Conservation (phyloP, 2,113 vertebrate genomes). For the Pristiophorus japonicus region DNA sequence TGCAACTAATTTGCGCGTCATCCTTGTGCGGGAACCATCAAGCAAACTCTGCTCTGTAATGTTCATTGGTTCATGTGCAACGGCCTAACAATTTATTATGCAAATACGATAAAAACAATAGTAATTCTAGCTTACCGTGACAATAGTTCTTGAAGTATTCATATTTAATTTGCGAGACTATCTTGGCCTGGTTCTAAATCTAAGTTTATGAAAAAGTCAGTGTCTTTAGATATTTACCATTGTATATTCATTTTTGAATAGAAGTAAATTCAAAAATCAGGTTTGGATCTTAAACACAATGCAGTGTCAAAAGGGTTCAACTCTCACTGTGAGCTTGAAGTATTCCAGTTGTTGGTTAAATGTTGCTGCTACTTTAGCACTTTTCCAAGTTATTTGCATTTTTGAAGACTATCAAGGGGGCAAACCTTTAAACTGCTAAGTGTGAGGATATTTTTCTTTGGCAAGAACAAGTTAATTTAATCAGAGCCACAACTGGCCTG, state of each 20-base stretch:
- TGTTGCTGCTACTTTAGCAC: background rate
- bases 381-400: background rate
- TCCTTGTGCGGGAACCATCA: too few relatives aligned
- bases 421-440: too few relatives aligned
- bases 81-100: constrained; percentile 5
- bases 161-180: background rate
- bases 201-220: background rate
- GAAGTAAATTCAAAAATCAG: background rate
- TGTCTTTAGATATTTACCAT: background rate
- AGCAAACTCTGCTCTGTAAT: too few relatives aligned
- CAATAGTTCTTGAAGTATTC: background rate
- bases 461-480: background rate
- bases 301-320: background rate
- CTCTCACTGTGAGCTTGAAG: background rate
- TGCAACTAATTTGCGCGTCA: too few relatives aligned
- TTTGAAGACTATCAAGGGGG: background rate
- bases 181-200: too few relatives aligned
- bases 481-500: background rate
- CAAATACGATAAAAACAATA: background rate
- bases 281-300: background rate
- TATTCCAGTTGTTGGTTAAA: background rate
- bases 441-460: too few relatives aligned
- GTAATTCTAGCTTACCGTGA: background rate
- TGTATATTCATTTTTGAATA: constrained; percentile 10
- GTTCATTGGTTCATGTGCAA: too few relatives aligned